Percentiles rank a stretch among this genome's conserved stretches.
Evolutionary conservation across 30 jellyfish, hydroid and myxozoan genomes (phyloP).

Genomic region (Catostylus mosaicus): DNA sequence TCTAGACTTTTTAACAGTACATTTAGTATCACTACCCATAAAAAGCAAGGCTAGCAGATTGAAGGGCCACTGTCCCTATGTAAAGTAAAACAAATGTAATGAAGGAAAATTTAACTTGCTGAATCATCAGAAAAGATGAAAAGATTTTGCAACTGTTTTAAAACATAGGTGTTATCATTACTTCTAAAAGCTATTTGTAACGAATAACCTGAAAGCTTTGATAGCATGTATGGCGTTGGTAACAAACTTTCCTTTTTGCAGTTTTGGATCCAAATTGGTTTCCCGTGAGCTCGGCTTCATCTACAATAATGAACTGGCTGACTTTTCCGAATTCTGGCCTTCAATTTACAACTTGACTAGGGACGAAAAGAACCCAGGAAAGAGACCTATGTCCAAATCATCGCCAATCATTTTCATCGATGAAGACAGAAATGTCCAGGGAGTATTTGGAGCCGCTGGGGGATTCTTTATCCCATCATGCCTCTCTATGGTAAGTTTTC

Average conservation of each 20-base stretch:
- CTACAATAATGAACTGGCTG: slow-evolving; percentile 98
- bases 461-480: slow-evolving; percentile 97
- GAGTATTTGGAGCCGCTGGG: slow-evolving; percentile 99
- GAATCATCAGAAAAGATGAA: too few species aligned
- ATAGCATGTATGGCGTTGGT: too few species aligned
- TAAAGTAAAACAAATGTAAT: too few species aligned
- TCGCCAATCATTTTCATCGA: slow-evolving; percentile 88
- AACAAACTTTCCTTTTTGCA: slow-evolving; percentile 1
- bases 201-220: too few species aligned
- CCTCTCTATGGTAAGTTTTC: slow-evolving; percentile 84
- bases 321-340: slow-evolving; percentile 99
- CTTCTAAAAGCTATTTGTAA: too few species aligned
- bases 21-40: too few species aligned
- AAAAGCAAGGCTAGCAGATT: too few species aligned
- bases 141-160: too few species aligned
- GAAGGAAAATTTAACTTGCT: too few species aligned
- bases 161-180: too few species aligned
- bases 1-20: too few species aligned
- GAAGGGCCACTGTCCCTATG: too few species aligned
- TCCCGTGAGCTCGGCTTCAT: slow-evolving; percentile 98
- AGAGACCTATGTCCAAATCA: slow-evolving; percentile 96
- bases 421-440: slow-evolving; percentile 74
- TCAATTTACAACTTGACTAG: slow-evolving; percentile 89
- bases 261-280: slow-evolving; percentile 95
- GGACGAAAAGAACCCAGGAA: slow-evolving; percentile 91